Evolutionary conservation across 2,888 invertebrate species (phyloP).

Genomic region (Ormia ochracea): DNA sequence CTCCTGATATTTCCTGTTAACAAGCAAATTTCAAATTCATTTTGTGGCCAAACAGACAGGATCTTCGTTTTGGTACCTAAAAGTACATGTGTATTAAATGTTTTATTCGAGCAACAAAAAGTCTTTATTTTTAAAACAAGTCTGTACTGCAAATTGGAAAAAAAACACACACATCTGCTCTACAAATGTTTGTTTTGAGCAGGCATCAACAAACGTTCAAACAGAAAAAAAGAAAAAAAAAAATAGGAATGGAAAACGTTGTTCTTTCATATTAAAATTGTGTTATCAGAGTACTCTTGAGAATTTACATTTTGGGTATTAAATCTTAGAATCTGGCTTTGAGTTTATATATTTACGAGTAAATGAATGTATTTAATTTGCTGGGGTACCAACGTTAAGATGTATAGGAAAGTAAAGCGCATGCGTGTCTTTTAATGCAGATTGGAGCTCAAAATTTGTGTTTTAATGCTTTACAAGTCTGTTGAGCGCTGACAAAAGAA

Average conservation of each 20-base stretch:
- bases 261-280: conserved; percentile 11
- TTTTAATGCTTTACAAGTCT: conserved; percentile 4
- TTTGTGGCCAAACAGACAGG: conserved; percentile 41
- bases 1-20: conserved; percentile 43
- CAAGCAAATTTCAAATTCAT: conserved; percentile 27
- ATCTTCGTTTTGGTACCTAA: conserved; percentile 10
- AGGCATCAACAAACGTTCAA: not conserved
- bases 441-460: conserved; percentile 49
- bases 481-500: conserved; percentile 48
- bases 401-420: conserved; percentile 27
- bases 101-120: not conserved
- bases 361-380: not conserved
- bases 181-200: conserved; percentile 46
- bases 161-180: conserved; percentile 52
- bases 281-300: conserved; percentile 57
- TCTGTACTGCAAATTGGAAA: not conserved
- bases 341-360: not conserved
- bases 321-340: conserved; percentile 21
- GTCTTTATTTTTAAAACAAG: conserved; percentile 19
- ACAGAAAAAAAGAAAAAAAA: too few species aligned
- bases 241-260: not conserved
- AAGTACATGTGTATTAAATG: conserved; percentile 8
- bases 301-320: conserved; percentile 41
- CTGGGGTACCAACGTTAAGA: not conserved
- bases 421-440: conserved; percentile 54